These are phyloP conservation scores for Limnephilus auricula DNA, from an alignment of 2,888 invertebrate species.

Conservation along the genomic window DNA sequence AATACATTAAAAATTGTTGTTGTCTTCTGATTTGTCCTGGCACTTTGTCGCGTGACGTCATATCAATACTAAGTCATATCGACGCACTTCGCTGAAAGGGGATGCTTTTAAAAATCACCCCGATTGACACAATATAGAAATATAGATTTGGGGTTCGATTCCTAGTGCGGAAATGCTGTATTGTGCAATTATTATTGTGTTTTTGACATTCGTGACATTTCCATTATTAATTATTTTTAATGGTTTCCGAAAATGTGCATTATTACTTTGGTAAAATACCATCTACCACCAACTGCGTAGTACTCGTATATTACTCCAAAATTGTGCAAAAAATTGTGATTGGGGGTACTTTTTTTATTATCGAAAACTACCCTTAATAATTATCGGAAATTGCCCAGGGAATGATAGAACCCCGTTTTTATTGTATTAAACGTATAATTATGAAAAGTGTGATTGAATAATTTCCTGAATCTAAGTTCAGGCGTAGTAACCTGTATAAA, in stretches of 20 bases:
- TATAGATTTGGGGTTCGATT: slow-evolving; percentile 17
- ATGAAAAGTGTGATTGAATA: not conserved
- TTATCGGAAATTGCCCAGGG: not conserved
- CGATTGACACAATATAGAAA: slow-evolving; percentile 2
- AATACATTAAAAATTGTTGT: not conserved
- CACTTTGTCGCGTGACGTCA: slow-evolving; percentile 6
- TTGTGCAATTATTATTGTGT: slow-evolving; percentile 10
- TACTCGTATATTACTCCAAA: not conserved
- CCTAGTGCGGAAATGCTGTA: slow-evolving; percentile 1
- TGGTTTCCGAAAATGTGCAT: not conserved
- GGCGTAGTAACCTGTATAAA: not conserved
- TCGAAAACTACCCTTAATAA: not conserved
- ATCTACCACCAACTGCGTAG: not conserved
- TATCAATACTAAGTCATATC: slow-evolving; percentile 17
- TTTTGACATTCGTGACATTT: not conserved
- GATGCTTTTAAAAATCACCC: slow-evolving; percentile 19
- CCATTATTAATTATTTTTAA: not conserved
- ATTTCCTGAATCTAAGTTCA: not conserved
- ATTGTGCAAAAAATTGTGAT: not conserved
- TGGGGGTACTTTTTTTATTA: not conserved
- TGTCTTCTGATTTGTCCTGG: not conserved
- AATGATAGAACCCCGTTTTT: not conserved
- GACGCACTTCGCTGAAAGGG: slow-evolving; percentile 21
- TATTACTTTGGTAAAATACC: not conserved
- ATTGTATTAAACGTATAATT: not conserved